Conservation (phyloP, 2,113 vertebrate species). For the Gnathonemus longibarbis region DNA sequence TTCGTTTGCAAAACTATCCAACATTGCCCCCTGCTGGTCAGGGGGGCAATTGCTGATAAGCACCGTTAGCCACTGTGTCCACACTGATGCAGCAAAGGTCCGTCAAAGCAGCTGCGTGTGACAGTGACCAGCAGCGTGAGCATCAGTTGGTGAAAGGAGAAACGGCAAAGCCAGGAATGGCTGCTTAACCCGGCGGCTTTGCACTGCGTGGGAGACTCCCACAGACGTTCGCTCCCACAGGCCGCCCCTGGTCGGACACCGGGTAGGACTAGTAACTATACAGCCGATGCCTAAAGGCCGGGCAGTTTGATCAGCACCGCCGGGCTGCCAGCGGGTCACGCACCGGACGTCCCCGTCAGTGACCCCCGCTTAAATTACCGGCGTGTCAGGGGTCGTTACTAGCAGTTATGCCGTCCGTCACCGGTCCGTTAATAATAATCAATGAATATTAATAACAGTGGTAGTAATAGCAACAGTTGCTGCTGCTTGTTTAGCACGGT, state of each 20-base stretch:
- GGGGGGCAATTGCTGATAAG: not conserved
- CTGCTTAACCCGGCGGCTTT: not conserved
- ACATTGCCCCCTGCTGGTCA: slow-evolving; percentile 1
- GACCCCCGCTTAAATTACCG: no score
- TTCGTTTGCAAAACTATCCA: not conserved
- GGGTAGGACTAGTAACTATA: not conserved
- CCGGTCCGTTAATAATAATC: not conserved
- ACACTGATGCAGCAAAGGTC: not conserved
- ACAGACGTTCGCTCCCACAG: not conserved
- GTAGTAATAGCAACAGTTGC: not conserved
- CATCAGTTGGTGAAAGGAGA: not conserved
- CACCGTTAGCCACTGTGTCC: not conserved
- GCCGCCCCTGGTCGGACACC: not conserved
- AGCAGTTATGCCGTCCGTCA: no score
- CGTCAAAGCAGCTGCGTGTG: not conserved
- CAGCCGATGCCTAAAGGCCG: no score
- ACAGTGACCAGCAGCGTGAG: not conserved
- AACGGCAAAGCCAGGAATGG: not conserved
- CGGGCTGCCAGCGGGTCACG: no score
- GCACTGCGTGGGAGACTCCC: not conserved
- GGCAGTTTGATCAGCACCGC: not conserved
- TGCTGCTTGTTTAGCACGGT: not conserved
- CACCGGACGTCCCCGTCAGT: not conserved
- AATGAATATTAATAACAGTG: not conserved
- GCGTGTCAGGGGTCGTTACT: no score